Conservation (phyloP, 2,888 invertebrate genomes). For the Platerodrilus igneus region DNA sequence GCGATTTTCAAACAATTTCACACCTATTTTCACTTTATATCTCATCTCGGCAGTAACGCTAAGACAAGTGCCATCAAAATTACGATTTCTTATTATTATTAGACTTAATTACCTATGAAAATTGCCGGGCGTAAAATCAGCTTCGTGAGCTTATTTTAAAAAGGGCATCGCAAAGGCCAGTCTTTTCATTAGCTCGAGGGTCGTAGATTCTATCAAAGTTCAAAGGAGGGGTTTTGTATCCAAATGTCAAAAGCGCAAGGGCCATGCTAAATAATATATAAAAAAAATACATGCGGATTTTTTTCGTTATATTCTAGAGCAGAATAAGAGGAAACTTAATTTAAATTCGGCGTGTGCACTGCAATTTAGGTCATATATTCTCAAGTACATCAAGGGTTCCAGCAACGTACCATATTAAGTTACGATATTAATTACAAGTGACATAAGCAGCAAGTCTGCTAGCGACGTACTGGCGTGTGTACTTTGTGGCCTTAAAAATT, state of each 20-base stretch:
- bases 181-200: slow-evolving; percentile 20
- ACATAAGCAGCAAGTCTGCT: slow-evolving; percentile 17
- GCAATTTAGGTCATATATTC: slow-evolving; percentile 11
- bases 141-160: slow-evolving; percentile 22
- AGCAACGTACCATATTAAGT: slow-evolving; percentile 23
- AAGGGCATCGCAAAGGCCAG: slow-evolving; percentile 23
- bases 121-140: too few relatives aligned
- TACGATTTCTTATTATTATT: slow-evolving; percentile 15
- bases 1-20: slow-evolving; percentile 44
- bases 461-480: slow-evolving; percentile 14
- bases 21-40: slow-evolving; percentile 41
- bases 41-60: slow-evolving; percentile 37
- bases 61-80: slow-evolving; percentile 35
- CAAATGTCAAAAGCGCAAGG: too few relatives aligned
- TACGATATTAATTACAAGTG: slow-evolving; percentile 29
- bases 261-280: too few relatives aligned
- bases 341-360: background rate
- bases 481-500: slow-evolving; percentile 7
- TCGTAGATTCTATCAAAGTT: slow-evolving; percentile 19
- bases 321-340: too few relatives aligned
- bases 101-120: slow-evolving; percentile 22
- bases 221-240: slow-evolving; percentile 16
- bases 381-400: slow-evolving; percentile 10
- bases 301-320: too few relatives aligned
- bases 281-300: too few relatives aligned